Evolutionary conservation across 2,113 vertebrate genomes (phyloP).

Genomic region (Prinia subflava): DNA sequence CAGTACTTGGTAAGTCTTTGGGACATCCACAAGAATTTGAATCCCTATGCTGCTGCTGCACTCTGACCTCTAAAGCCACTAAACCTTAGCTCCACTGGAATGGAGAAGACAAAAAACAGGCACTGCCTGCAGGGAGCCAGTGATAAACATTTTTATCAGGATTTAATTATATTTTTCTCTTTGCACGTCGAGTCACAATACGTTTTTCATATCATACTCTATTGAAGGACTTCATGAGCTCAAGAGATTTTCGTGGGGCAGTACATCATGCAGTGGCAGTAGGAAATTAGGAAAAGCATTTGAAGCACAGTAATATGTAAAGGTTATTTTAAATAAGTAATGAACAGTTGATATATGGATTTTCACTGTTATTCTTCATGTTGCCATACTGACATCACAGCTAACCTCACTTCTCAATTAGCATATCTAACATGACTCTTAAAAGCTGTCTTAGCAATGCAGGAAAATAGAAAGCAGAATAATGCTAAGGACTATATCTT

Average conservation of each 20-base stretch:
- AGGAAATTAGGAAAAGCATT: background rate
- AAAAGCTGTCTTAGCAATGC: background rate
- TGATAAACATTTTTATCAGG: slow-evolving; percentile 22
- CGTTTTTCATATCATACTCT: background rate
- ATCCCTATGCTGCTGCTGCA: background rate
- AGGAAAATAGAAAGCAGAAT: slow-evolving; percentile 41
- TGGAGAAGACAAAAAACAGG: background rate
- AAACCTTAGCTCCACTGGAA: background rate
- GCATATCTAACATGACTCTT: background rate
- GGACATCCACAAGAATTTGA: background rate
- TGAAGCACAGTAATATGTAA: background rate
- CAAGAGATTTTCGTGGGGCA: background rate
- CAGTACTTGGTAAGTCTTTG: background rate
- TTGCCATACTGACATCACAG: background rate
- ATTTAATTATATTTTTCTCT: slow-evolving; percentile 51
- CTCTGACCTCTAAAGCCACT: slow-evolving; percentile 21
- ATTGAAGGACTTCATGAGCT: background rate
- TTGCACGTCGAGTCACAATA: background rate
- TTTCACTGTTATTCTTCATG: slow-evolving; percentile 5
- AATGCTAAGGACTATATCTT: background rate
- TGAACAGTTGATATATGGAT: slow-evolving; percentile 9
- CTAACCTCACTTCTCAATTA: slow-evolving; percentile 13
- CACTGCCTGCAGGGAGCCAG: background rate
- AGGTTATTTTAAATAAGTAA: slow-evolving; percentile 19
- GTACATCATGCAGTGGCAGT: background rate